Evolutionary conservation across 2,113 vertebrate genomes (phyloP).

Genomic region (Ptilonorhynchus violaceus): DNA sequence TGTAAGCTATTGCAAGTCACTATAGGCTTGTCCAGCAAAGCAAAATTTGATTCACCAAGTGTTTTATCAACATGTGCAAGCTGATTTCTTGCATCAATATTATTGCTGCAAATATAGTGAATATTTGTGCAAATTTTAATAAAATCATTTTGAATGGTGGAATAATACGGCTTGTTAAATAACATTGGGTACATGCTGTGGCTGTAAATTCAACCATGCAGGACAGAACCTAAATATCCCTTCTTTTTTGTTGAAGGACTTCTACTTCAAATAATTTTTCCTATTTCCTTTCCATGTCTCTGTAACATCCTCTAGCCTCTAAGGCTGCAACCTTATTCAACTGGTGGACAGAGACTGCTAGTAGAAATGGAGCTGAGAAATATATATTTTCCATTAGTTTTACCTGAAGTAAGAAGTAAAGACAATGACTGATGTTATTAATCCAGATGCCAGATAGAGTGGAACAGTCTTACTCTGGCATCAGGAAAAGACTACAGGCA

Average conservation of each 20-base stretch:
- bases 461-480: not conserved
- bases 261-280: not conserved
- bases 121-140: not conserved
- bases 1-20: not conserved
- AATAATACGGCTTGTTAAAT: not conserved
- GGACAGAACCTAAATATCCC: not conserved
- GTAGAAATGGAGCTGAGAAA: not conserved
- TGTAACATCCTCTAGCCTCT: not conserved
- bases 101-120: not conserved
- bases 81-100: not conserved
- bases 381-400: not conserved
- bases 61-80: not conserved
- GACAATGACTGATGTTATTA: not conserved
- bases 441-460: not conserved
- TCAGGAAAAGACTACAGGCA: not conserved
- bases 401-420: not conserved
- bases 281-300: not conserved
- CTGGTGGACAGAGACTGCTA: rapidly evolving
- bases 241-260: not conserved
- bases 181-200: not conserved
- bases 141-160: not conserved
- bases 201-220: not conserved
- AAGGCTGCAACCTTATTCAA: not conserved
- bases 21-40: not conserved
- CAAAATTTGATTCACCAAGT: not conserved